Conservation (phyloP, 2,888 invertebrate species). For the Mythimna loreyi region DNA sequence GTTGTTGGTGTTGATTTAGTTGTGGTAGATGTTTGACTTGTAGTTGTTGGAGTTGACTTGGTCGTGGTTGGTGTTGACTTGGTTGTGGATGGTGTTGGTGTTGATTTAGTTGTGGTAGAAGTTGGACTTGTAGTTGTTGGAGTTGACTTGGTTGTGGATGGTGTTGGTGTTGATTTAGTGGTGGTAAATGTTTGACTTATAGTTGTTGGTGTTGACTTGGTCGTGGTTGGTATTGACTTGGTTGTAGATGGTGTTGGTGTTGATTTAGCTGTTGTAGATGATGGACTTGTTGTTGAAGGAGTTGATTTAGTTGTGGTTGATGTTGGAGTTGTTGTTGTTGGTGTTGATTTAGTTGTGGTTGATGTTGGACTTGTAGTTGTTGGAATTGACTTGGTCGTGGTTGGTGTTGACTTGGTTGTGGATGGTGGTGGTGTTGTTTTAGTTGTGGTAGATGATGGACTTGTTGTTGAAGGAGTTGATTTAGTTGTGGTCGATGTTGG, state of each 20-base stretch:
- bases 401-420: neutral
- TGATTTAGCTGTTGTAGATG: too few relatives aligned
- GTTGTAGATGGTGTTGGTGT: neutral
- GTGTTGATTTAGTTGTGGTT: neutral
- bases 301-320: neutral
- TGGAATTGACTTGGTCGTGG: neutral
- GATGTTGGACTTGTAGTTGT: too few relatives aligned
- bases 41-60: neutral
- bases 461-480: neutral
- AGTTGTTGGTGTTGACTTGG: neutral
- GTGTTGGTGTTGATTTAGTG: neutral
- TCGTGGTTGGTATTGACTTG: neutral
- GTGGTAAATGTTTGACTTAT: neutral
- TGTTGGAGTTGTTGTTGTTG: neutral
- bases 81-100: neutral
- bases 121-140: too few relatives aligned
- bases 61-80: neutral
- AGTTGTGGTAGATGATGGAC: neutral
- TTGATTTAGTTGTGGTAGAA: neutral
- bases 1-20: neutral
- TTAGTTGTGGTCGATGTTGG: neutral
- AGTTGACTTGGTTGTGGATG: neutral
- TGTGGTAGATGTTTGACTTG: neutral
- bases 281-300: too few relatives aligned
- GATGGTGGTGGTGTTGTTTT: neutral